Base-by-base conservation (phyloP, 2,113 vertebrate genomes). In the Xiphophorus hellerii region DNA sequence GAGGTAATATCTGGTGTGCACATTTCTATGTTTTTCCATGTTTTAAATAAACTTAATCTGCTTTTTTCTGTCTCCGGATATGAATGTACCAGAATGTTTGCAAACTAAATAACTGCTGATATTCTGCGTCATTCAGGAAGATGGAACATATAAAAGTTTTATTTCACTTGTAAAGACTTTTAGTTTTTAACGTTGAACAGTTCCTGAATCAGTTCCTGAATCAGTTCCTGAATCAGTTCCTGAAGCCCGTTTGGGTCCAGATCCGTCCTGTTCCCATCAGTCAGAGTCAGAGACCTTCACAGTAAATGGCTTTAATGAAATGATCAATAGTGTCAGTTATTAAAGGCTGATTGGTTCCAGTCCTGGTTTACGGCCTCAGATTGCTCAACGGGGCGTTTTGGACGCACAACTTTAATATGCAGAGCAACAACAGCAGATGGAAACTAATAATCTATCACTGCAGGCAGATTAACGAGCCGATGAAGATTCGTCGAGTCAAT, bases 351-450 rank as follows among this genome's bases (percentile, higher is more conserved):
- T n/a, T 31, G 70, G 61, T 22, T 68, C 51, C 15, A 58, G 22
- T 58, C 22, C 51, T 11, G 66, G 67, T 73, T 48, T 48, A n/a
- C 0, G 72, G 75, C 79, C 82, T 17, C 17, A 48, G 44, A 48
- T 20, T 5, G 3, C 44, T 48, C 44, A 48, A 17, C 44, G 65
- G 44, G 25, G n/a, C 51, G 31, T 37, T 65, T 28, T 73, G 82
- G 69, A 73, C 20, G 37, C 69, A 66, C 72, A 42, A 76, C 61
- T 66, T 39, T 51, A 73, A 84, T 62, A 58, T 71, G 83, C 78
- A 77, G 83, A 74, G 28, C 70, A 84, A 81, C 44, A 70, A 30
- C 62, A 58, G 73, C 62, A 33, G 62, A 69, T 27, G 67, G 76
- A 62, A 37, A 14, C 17, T 67, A 3, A 33, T 58, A 3, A 72